These are phyloP conservation scores for Agapornis roseicollis DNA, from an alignment of 2,113 vertebrate species.

Conservation along the genomic window DNA sequence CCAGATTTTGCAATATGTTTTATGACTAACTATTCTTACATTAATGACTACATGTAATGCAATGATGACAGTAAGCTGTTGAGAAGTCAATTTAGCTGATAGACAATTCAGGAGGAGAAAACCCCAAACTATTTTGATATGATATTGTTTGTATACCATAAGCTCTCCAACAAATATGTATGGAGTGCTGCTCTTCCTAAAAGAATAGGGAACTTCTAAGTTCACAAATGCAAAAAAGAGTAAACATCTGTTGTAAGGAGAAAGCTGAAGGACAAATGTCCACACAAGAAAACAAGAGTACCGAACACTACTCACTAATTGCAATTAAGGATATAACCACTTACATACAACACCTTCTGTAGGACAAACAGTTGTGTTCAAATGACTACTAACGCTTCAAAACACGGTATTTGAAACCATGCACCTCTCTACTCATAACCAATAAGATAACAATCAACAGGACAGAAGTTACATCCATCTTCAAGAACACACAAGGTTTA, in stretches of 20 bases:
- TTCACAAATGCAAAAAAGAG: neutral
- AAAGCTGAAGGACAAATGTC: neutral
- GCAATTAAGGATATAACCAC: neutral
- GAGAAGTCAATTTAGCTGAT: neutral
- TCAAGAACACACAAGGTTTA: neutral
- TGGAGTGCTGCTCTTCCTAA: fast-evolving
- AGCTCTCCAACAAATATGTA: neutral
- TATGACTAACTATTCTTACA: neutral
- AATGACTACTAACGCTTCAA: neutral
- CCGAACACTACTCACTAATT: neutral
- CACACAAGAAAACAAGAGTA: neutral
- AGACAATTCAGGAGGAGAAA: neutral
- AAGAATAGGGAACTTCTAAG: fast-evolving
- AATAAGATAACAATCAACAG: neutral
- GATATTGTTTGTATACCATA: neutral
- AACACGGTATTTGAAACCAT: neutral
- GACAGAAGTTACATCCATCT: neutral
- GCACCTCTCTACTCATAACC: neutral
- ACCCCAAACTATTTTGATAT: neutral
- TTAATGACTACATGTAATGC: too few relatives aligned
- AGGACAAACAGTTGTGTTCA: neutral
- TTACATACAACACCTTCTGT: neutral
- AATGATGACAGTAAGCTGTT: too few relatives aligned
- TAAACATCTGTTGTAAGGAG: neutral
- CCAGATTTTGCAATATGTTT: fast-evolving